phyloP scores from a whole-genome alignment of 2,113 vertebrate genomes.

The Arothron firmamentum region DNA sequence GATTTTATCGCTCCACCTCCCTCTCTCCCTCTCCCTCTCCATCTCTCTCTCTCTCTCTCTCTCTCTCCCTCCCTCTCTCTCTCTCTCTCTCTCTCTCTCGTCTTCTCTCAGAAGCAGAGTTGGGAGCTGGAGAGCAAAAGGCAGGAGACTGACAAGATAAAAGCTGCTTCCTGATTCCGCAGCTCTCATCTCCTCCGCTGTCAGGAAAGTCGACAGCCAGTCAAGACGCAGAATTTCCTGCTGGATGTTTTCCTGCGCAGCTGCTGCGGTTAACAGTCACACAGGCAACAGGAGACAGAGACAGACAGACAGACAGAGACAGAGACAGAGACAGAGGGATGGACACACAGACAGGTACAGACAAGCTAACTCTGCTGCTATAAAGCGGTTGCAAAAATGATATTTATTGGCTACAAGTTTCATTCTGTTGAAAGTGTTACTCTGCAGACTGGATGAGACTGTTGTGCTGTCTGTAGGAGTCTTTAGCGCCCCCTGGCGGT shows the following conservation, averaged over 20 bases:
- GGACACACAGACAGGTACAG: constrained; percentile 16
- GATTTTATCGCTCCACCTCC: constrained; percentile 50
- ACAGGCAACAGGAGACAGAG: constrained; percentile 22
- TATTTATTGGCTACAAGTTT: no score
- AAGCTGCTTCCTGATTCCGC: constrained; percentile 71
- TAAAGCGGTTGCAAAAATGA: no score
- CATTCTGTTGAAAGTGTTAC: no score
- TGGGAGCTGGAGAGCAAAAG: constrained; percentile 70
- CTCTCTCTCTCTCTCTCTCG: constrained; percentile 12
- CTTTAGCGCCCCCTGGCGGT: no score
- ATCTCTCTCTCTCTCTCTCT: constrained; percentile 14
- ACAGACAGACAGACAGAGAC: constrained; percentile 20
- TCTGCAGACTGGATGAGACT: no score
- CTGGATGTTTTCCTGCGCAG: constrained; percentile 58
- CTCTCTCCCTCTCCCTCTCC: not conserved
- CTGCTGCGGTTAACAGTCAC: constrained; percentile 64
- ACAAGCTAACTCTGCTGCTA: constrained; percentile 6
- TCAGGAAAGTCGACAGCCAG: constrained; percentile 67
- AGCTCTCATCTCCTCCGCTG: constrained; percentile 66
- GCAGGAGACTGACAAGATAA: constrained; percentile 74
- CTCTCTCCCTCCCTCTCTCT: constrained; percentile 1
- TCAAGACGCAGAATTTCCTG: constrained; percentile 67
- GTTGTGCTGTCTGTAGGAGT: no score
- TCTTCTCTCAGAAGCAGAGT: constrained; percentile 60
- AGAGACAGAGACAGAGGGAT: constrained; percentile 27